Percentiles rank a stretch among this genome's conserved stretches.
Evolutionary conservation across 2,113 vertebrate genomes (phyloP).

Genomic region (Mesocricetus auratus): DNA sequence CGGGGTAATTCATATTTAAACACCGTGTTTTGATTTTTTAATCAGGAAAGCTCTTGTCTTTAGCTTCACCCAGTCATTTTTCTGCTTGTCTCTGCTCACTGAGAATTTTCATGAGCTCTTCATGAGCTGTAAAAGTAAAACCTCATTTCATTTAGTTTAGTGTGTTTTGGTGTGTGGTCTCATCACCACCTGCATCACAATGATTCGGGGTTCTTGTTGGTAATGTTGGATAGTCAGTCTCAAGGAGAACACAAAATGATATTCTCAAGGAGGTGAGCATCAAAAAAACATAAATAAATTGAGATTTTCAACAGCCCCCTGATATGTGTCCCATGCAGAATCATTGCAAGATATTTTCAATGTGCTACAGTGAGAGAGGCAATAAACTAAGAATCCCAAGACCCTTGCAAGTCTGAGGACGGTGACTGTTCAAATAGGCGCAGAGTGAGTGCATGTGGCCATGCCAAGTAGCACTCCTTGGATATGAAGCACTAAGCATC

Average conservation of each 20-base stretch:
- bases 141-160: constrained; percentile 27
- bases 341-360: neutral
- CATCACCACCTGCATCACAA: neutral
- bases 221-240: neutral
- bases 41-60: constrained; percentile 45
- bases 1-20: constrained; percentile 65
- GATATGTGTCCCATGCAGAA: neutral
- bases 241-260: neutral
- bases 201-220: neutral
- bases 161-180: neutral
- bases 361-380: neutral
- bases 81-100: neutral
- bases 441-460: fast-evolving
- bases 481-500: neutral
- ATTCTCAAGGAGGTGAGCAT: neutral
- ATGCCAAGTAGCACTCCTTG: neutral
- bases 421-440: neutral
- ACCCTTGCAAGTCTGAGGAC: fast-evolving
- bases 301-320: neutral
- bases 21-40: constrained; percentile 45
- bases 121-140: neutral
- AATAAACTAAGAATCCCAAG: fast-evolving
- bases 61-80: neutral
- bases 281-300: neutral
- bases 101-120: constrained; percentile 35